Evolutionary conservation across 1,140 invertebrate species (phyloP).

Genomic region (Ruditapes philippinarum): DNA sequence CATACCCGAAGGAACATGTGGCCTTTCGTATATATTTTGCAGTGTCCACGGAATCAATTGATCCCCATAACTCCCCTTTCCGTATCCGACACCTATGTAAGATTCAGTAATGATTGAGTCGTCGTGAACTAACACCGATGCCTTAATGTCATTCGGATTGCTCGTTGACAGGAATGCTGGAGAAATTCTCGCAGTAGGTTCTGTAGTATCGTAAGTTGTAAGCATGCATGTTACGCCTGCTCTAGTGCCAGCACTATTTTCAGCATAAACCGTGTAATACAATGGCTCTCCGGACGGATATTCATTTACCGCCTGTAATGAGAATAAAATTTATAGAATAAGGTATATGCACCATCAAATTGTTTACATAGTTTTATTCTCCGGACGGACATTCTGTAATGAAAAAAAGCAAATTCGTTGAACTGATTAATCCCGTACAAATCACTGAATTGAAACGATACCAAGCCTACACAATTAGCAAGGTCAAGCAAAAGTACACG

Average conservation of each 20-base stretch:
- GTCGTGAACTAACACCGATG: conserved; percentile 68
- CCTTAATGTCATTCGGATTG: conserved; percentile 63
- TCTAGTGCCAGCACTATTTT: conserved; percentile 67
- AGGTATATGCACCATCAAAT: too few species aligned
- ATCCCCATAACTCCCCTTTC: conserved; percentile 66
- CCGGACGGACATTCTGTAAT: too few species aligned
- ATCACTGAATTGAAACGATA: too few species aligned
- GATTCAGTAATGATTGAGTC: conserved; percentile 66
- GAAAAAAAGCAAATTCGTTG: too few species aligned
- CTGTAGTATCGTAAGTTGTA: conserved; percentile 72
- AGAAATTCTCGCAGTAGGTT: conserved; percentile 67
- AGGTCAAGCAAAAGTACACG: too few species aligned
- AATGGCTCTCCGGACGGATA: conserved; percentile 58
- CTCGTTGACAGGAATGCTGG: conserved; percentile 69
- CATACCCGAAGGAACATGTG: background rate
- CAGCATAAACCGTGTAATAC: conserved; percentile 70
- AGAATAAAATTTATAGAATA: background rate
- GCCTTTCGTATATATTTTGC: conserved; percentile 3
- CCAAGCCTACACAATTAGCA: too few species aligned
- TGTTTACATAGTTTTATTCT: too few species aligned
- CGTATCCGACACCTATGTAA: conserved; percentile 65
- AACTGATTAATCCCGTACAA: too few species aligned
- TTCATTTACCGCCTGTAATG: background rate
- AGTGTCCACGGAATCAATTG: conserved; percentile 40
- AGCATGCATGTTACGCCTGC: conserved; percentile 64